Percentiles rank a stretch among this genome's conserved stretches.
These are phyloP conservation scores for Tenthredo mesomela DNA, from an alignment of 2,888 invertebrate genomes.

Conservation along the genomic window DNA sequence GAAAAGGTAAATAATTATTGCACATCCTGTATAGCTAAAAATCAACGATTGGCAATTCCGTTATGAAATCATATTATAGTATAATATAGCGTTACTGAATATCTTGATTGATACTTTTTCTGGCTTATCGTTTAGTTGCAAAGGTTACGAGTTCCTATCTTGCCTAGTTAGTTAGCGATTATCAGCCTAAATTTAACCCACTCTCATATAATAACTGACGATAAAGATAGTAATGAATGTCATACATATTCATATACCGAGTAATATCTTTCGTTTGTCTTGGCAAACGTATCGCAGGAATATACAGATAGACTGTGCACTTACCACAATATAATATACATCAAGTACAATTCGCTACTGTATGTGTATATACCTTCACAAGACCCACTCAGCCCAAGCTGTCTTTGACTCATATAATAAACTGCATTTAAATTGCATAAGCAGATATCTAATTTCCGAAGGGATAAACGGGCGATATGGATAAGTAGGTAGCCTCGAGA, in stretches of 20 bases:
- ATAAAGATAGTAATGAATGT: background rate
- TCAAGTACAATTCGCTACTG: background rate
- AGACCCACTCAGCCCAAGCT: background rate
- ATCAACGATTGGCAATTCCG: too few species aligned
- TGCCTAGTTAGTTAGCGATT: background rate
- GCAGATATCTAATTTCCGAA: background rate
- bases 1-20: too few species aligned
- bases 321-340: background rate
- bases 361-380: background rate
- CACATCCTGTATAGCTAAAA: too few species aligned
- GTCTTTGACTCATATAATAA: background rate
- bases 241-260: background rate
- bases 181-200: background rate
- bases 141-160: too few species aligned
- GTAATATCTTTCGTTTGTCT: background rate
- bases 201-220: background rate
- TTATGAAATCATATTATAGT: too few species aligned
- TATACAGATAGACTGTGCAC: background rate
- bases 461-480: background rate
- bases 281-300: background rate
- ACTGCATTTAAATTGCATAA: conserved; percentile 4
- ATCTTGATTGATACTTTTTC: too few species aligned
- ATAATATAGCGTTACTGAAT: too few species aligned
- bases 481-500: background rate
- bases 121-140: too few species aligned